These are phyloP conservation scores for Nephrotoma appendiculata DNA, from an alignment of 2,888 invertebrate genomes.

Conservation along the genomic window DNA sequence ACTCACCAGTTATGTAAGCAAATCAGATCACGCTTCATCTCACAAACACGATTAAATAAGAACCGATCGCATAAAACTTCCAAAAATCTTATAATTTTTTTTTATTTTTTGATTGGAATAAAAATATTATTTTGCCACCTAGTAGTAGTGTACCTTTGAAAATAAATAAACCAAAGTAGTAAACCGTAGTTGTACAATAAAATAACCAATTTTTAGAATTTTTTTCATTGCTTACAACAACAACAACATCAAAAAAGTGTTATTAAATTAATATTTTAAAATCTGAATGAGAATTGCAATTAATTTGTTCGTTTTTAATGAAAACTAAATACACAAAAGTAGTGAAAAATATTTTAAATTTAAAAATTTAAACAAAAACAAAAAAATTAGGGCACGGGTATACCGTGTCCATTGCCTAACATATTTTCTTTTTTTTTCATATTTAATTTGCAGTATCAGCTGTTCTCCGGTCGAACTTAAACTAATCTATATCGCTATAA, in stretches of 20 bases:
- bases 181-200: neutral
- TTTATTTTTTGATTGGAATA: neutral
- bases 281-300: neutral
- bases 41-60: neutral
- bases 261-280: neutral
- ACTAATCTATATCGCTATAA: neutral
- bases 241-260: neutral
- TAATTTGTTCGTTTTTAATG: neutral
- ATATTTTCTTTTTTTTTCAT: conserved; percentile 2
- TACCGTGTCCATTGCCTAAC: conserved; percentile 1
- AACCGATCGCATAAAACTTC: neutral
- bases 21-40: conserved; percentile 2
- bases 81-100: neutral
- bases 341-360: neutral
- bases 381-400: neutral
- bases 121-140: neutral
- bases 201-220: neutral
- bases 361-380: neutral
- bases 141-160: neutral
- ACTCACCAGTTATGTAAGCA: neutral
- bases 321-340: neutral
- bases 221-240: neutral
- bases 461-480: conserved; percentile 50
- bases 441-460: conserved; percentile 44
- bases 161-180: neutral